Evolutionary conservation across 2,888 invertebrate species (phyloP).

Genomic region (Coelinius sp.): DNA sequence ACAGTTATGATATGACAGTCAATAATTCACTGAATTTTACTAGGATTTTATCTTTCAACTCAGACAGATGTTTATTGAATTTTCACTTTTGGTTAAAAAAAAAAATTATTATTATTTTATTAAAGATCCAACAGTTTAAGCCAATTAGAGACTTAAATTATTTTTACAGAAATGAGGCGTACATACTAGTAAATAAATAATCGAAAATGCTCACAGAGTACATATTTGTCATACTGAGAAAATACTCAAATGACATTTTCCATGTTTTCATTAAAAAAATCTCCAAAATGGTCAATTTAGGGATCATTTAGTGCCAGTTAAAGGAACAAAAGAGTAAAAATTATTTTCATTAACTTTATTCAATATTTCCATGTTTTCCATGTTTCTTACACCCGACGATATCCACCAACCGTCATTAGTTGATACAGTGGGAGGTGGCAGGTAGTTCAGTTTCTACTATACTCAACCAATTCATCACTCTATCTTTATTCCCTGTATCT

Average conservation of each 20-base stretch:
- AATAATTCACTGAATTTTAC: neutral
- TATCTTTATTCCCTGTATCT: slow-evolving; percentile 57
- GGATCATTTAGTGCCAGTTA: too few species aligned
- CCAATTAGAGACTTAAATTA: too few species aligned
- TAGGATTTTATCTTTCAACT: neutral
- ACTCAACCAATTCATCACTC: slow-evolving; percentile 54
- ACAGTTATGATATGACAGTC: neutral
- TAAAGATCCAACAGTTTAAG: too few species aligned
- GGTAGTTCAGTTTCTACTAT: slow-evolving; percentile 59
- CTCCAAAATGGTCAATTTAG: too few species aligned
- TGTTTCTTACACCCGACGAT: neutral
- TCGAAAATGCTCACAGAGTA: too few species aligned
- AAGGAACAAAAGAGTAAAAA: too few species aligned
- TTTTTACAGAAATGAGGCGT: too few species aligned
- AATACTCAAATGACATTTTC: neutral
- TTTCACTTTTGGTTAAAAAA: neutral
- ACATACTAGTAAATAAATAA: too few species aligned
- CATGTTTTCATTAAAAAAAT: too few species aligned
- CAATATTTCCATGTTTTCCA: too few species aligned
- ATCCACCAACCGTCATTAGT: neutral
- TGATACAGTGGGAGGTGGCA: slow-evolving; percentile 61
- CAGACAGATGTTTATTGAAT: neutral
- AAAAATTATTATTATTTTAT: too few species aligned
- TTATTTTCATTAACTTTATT: too few species aligned
- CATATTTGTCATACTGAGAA: neutral